Percentiles rank a stretch among this genome's conserved stretches.
Evolutionary conservation across 2,113 vertebrate genomes (phyloP).

Genomic region (Pluvialis apricaria): DNA sequence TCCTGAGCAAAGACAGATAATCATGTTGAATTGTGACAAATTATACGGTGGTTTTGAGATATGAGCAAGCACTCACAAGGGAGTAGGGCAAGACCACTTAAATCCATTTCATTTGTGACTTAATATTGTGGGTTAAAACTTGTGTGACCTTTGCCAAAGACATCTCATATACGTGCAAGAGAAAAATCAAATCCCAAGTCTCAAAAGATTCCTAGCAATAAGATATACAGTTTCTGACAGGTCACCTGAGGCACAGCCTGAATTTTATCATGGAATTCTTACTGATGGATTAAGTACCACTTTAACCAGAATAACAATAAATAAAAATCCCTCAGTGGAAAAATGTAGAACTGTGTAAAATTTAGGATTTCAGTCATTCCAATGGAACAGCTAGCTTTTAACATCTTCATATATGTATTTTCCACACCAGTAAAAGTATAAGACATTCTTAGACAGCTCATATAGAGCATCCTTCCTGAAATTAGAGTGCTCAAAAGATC

Average conservation of each 20-base stretch:
- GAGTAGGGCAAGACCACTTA: slow-evolving; percentile 41
- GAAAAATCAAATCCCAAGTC: slow-evolving; percentile 26
- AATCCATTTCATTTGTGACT: slow-evolving; percentile 49
- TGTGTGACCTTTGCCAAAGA: slow-evolving; percentile 50
- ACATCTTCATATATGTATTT: slow-evolving; percentile 7
- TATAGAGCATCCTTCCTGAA: slow-evolving; percentile 9
- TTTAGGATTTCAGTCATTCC: slow-evolving; percentile 8
- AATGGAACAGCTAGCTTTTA: not conserved
- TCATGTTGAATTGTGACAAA: slow-evolving; percentile 23
- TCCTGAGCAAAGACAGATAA: slow-evolving; percentile 43
- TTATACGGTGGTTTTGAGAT: slow-evolving; percentile 45
- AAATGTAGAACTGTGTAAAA: not conserved
- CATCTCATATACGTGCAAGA: not conserved
- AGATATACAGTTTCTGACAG: slow-evolving; percentile 33
- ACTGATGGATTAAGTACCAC: slow-evolving; percentile 37
- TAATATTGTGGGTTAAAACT: slow-evolving; percentile 48
- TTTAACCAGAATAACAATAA: slow-evolving; percentile 41
- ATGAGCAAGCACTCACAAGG: slow-evolving; percentile 38
- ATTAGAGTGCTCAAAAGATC: not conserved
- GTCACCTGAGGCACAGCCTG: slow-evolving; percentile 18
- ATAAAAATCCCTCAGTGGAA: slow-evolving; percentile 30
- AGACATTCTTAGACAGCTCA: not conserved
- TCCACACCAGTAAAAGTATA: slow-evolving; percentile 2
- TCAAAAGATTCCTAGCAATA: slow-evolving; percentile 31
- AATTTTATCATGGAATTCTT: slow-evolving; percentile 39